phyloP scores from a whole-genome alignment of 2,888 invertebrate genomes.

The Mechanitis messenoides region DNA sequence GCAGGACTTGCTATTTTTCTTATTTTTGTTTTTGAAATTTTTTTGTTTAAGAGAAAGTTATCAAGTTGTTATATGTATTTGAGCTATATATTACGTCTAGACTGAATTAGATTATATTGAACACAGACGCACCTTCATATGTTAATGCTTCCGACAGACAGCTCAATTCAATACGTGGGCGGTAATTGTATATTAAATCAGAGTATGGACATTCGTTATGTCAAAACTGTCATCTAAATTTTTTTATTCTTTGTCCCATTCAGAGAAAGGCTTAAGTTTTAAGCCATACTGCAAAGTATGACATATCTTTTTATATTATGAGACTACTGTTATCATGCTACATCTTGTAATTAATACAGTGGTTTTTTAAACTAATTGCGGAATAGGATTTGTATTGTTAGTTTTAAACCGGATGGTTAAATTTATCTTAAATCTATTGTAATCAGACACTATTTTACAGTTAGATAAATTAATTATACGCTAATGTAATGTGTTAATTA shows the following conservation, averaged over 20 bases:
- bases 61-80: constrained; percentile 7
- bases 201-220: too few relatives aligned
- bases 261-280: too few relatives aligned
- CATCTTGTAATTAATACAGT: constrained; percentile 34
- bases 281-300: too few relatives aligned
- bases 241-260: too few relatives aligned
- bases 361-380: constrained; percentile 47
- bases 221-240: too few relatives aligned
- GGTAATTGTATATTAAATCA: constrained; percentile 27
- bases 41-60: too few relatives aligned
- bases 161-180: constrained; percentile 28
- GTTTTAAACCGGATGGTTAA: constrained; percentile 43
- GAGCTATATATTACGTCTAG: constrained; percentile 11
- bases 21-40: too few relatives aligned
- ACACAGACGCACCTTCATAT: constrained; percentile 40
- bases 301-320: too few relatives aligned
- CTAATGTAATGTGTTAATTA: constrained; percentile 7
- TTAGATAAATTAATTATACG: constrained; percentile 12
- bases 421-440: constrained; percentile 43
- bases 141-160: constrained; percentile 32
- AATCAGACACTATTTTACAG: constrained; percentile 38
- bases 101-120: constrained; percentile 10
- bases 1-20: too few relatives aligned
- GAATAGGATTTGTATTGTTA: constrained; percentile 51
- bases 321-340: constrained; percentile 22